Base-by-base conservation (phyloP, 2,888 invertebrate species). In the Hirtodrosophila alboralis region DNA sequence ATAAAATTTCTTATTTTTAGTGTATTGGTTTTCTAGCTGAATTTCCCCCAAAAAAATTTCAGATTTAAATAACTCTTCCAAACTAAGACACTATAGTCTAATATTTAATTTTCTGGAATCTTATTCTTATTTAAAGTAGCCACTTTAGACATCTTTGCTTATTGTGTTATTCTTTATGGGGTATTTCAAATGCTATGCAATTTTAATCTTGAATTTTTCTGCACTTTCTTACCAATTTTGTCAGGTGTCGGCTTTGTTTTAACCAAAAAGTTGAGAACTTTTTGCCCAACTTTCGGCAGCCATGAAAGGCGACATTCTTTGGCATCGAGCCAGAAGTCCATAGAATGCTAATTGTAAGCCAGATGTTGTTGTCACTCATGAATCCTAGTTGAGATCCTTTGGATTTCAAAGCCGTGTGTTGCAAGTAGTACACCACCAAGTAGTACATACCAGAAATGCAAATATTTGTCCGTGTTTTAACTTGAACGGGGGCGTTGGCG, bases 401-500 rank as follows among this genome's bases (percentile, higher is more conserved):
- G 54, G 79, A 44, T 49, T 62, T 51, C 30, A 28, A 26, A 41
- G 36, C 37, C 5, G 18, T 18, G n/a, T 38, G 33, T 9, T 10
- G 16, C 37, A 23, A 26, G 45, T 18, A n/a, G n/a, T n/a, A n/a
- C n/a, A 43, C 33, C 33, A 6, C 4, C 5, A 18, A 5, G 4
- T 18, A 47, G 47, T 18, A n/a, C 26, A 37, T 16, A 13, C 13
- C 34, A 45, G 40, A 71, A 66, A 86, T 83, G 86, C 84, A 78
- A 78, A 78, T 85, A 85, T 85, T 83, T 70, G 57, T n/a, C 45
- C 28, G 31, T 72, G 72, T 59, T 59, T 58, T 53, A 23, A 43
- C 34, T 7, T 8, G 33, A n/a, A n/a, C n/a, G n/a, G n/a, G n/a
- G 40, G 38, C 12, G n/a, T n/a, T n/a, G 13, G 40, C 27, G 26